phyloP scores from a whole-genome alignment of 1,140 invertebrate species.

The Conus betulinus region DNA sequence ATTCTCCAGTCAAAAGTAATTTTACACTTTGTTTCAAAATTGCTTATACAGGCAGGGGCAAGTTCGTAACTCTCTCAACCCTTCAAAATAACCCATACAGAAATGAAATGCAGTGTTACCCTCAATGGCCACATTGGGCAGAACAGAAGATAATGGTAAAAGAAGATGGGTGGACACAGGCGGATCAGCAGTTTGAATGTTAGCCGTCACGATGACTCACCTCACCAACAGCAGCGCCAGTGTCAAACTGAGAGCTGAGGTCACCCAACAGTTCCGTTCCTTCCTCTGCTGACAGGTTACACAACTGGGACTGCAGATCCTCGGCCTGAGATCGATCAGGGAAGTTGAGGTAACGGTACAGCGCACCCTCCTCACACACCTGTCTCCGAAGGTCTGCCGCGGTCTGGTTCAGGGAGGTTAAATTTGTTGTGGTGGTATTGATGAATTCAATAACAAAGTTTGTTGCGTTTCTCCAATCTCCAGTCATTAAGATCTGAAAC shows the following conservation, averaged over 20 bases:
- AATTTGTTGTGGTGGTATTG: background rate
- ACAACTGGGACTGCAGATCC: constrained; percentile 46
- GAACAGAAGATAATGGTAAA: too few relatives aligned
- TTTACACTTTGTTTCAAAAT: too few relatives aligned
- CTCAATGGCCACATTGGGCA: too few relatives aligned
- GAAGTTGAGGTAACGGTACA: constrained; percentile 45
- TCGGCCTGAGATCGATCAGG: constrained; percentile 32
- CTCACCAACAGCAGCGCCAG: constrained; percentile 34
- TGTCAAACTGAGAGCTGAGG: constrained; percentile 45
- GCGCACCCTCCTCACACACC: constrained; percentile 37
- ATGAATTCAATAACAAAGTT: background rate
- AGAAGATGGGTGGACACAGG: too few relatives aligned
- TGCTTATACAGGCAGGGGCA: too few relatives aligned
- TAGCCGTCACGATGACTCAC: constrained; percentile 8
- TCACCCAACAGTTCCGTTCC: constrained; percentile 40
- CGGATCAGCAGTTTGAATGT: too few relatives aligned
- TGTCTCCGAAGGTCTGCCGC: constrained; percentile 5
- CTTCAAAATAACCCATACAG: background rate
- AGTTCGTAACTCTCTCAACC: too few relatives aligned
- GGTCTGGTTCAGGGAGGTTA: background rate
- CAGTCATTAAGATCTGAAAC: background rate
- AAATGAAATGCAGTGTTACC: background rate
- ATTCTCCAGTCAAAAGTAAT: too few relatives aligned
- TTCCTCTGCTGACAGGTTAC: constrained; percentile 44
- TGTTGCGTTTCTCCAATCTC: background rate